Base-by-base conservation (phyloP, 2,113 vertebrate genomes). In the Origma solitaria region DNA sequence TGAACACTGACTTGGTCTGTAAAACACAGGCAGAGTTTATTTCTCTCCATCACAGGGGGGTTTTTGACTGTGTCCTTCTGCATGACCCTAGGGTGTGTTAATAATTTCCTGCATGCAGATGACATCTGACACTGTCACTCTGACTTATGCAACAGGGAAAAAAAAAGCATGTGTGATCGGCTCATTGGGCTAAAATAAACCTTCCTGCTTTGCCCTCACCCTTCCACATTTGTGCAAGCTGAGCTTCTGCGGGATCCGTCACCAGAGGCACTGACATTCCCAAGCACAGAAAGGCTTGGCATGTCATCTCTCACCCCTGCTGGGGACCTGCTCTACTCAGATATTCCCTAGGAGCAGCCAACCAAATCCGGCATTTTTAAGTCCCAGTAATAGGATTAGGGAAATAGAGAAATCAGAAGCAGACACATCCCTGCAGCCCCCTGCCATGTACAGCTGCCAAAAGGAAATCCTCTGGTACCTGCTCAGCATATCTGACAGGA, bases 401-500 rank as follows among this genome's bases (percentile, higher is more conserved):
- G 54, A 93, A 92, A 85, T 35, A 58, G 8, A 77, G 80, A 75
- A 92, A 56, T 75, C 64, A 78, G 62, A 83, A 90, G 68, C 50
- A 66, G 49, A 40, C 38, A 21, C 22, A 60, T 8, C 15, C 14
- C 19, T 14, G 45, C 66, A 75, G 40, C 44, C 60, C 80, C 75
- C 47, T 72, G 23, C 56, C 4, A 10, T 11, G 57, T 37, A 50
- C 23, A 49, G 40, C 77, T 88, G 78, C 72, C 71, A 66, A 49
- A 69, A 85, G 21, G 31, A 86, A 89, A 78, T 68, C 57, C 62
- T 35, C 42, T 30, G 47, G 56, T 96, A 99, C 99, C 99, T 99
- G 98, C 98, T 99, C 96, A 99, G 97, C 99, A 99, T 99, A 96
- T 99, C 99, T 3, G 99, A 99, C 94, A 99, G 98, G 96, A 99